phyloP scores from a whole-genome alignment of 2,797 vertebrate species.

The Bufotes viridis region DNA sequence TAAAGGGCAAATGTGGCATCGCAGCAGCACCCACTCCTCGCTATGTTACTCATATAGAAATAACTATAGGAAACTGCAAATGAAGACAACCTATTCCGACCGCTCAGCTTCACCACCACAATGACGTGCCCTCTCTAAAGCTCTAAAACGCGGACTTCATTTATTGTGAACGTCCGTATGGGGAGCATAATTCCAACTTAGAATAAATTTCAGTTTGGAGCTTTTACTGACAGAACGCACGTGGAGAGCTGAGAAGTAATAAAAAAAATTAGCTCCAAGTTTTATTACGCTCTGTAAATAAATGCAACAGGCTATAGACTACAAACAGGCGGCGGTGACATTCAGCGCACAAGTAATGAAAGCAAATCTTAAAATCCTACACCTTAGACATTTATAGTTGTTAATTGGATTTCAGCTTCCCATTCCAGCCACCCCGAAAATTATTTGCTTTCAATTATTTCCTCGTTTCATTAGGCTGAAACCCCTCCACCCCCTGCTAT shows the following conservation, averaged over 20 bases:
- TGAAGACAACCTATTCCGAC: no score
- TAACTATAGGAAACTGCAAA: no score
- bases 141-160: no score
- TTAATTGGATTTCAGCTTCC: conserved; percentile 2
- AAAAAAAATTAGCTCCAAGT: background rate
- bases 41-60: no score
- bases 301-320: background rate
- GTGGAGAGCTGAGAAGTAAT: background rate
- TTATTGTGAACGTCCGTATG: no score
- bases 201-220: background rate
- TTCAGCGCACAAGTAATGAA: background rate
- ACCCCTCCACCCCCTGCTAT: background rate
- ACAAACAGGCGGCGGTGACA: background rate
- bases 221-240: background rate
- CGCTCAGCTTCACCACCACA: no score
- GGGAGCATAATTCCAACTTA: background rate
- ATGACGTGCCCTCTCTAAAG: no score
- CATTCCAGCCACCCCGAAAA: conserved; percentile 6
- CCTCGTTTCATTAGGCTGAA: background rate
- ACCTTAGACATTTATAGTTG: background rate
- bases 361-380: conserved; percentile 1
- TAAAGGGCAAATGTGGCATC: no score
- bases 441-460: conserved; percentile 20
- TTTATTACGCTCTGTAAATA: background rate
- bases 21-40: no score